These are phyloP conservation scores for Gallinago nigripennis DNA, from an alignment of 2,797 vertebrate genomes.

Conservation along the genomic window DNA sequence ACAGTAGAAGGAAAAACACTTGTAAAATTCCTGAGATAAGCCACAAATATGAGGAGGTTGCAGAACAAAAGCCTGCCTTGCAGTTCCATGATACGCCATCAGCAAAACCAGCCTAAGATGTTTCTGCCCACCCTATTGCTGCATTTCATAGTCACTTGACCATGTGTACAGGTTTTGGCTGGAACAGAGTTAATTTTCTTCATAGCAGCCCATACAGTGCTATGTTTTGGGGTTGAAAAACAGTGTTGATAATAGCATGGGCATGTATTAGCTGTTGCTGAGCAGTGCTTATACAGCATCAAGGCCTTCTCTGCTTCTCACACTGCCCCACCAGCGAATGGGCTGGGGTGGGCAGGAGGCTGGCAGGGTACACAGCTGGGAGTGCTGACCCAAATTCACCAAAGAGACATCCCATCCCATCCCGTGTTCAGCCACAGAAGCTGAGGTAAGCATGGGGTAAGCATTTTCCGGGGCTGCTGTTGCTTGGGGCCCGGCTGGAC, in stretches of 20 bases:
- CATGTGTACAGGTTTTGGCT: not conserved
- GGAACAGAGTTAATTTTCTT: not conserved
- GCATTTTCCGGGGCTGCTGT: not conserved
- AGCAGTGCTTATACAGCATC: not conserved
- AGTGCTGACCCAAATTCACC: not conserved
- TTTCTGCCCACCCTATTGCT: not conserved
- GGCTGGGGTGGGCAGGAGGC: not conserved
- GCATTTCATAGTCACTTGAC: not conserved
- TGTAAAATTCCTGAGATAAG: constrained; percentile 40
- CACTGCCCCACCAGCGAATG: accelerated
- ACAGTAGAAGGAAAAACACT: constrained; percentile 4
- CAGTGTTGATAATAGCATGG: accelerated
- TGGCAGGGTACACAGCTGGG: accelerated
- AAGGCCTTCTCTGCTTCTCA: not conserved
- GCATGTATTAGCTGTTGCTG: not conserved
- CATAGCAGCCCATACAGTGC: not conserved
- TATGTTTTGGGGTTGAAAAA: not conserved
- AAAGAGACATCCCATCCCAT: not conserved
- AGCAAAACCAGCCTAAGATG: not conserved
- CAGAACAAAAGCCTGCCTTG: not conserved
- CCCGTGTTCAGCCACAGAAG: not conserved
- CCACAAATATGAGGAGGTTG: not conserved
- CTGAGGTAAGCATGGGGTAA: not conserved
- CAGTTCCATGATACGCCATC: not conserved
- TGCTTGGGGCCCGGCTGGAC: not conserved